phyloP scores from a whole-genome alignment of 2,888 invertebrate genomes.

The Malthinus flaveolus region DNA sequence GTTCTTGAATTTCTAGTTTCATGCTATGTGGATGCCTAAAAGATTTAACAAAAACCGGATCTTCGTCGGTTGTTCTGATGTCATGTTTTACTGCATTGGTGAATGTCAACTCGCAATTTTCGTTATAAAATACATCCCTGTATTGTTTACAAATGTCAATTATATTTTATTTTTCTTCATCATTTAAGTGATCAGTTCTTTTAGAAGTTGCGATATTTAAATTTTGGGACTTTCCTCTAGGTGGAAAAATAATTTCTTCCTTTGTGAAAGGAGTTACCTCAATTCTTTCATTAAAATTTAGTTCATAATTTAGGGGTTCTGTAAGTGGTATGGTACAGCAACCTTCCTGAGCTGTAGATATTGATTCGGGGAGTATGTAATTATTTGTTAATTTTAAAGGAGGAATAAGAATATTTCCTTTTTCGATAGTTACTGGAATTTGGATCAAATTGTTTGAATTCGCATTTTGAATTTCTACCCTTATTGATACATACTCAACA shows the following conservation, averaged over 20 bases:
- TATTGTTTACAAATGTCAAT: conserved; percentile 12
- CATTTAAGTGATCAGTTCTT: conserved; percentile 13
- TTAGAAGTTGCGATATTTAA: background rate
- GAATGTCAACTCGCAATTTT: conserved; percentile 15
- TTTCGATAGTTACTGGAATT: background rate
- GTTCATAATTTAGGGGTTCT: no score
- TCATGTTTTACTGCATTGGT: conserved; percentile 23
- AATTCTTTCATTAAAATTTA: no score
- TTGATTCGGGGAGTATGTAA: background rate
- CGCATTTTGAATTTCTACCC: background rate
- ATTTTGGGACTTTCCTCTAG: background rate
- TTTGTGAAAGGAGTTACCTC: no score
- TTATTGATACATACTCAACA: background rate
- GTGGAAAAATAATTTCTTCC: no score
- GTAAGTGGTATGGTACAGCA: background rate
- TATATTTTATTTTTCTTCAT: conserved; percentile 15
- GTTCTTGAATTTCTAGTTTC: background rate
- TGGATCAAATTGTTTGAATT: background rate
- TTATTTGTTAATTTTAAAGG: background rate
- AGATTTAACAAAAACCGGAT: conserved; percentile 18
- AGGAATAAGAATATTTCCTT: background rate
- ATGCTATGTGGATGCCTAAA: conserved; percentile 22
- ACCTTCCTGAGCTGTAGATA: background rate
- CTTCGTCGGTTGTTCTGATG: conserved; percentile 20
- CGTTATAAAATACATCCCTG: conserved; percentile 16